Evolutionary conservation across 2,888 invertebrate species (phyloP), one percentile per base, ranked within the genome.

Genomic region (Polydesmus complanatus): DNA sequence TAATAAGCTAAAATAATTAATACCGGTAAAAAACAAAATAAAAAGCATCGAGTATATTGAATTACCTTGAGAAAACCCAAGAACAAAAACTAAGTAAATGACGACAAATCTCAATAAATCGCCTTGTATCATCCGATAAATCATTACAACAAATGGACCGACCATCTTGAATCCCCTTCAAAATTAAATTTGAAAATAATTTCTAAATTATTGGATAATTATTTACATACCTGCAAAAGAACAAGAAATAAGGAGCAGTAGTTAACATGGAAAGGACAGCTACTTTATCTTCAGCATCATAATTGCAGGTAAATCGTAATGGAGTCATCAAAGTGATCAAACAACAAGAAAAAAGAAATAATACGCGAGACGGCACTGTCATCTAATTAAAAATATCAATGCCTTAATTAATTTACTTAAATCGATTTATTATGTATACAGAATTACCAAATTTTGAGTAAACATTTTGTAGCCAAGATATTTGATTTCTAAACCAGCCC

Each of bases 61-160:
- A 11, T 3, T 75, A 88, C 90, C 86, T 83, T 97, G 96, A 1
- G 96, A 94, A 72, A 97, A 97, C 62, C 92, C 92, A 83, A 96
- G 86, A 3, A 98, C 90, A 72, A 98, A 97, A 2, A 98, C 93
- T 65, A 93, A 77, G 73, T 97, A 98, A 71, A 98, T 98, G 55
- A 88, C 86, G 64, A 95, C 93, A 74, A 98, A 98, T 65, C 97
- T 81, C 26, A 96, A 78, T 27, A 97, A 78, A 76, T 98, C 97
- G 61, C 96, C 94, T 82, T 88, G 87, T 56, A 97, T 88, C 93
- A 98, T 97, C 66, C 95, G 83, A 76, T 97, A 97, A 68, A 98
- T 94, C 96, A 97, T 97, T 67, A 96, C 92, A n/a, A 97, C 97
- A 81, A 97, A 97, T 0, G 97, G 97, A 2, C 97, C 97, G 1